Evolutionary conservation across 2,888 invertebrate species (phyloP), one percentile per base, ranked within the genome.

Genomic region (Stenichneumon culpator): DNA sequence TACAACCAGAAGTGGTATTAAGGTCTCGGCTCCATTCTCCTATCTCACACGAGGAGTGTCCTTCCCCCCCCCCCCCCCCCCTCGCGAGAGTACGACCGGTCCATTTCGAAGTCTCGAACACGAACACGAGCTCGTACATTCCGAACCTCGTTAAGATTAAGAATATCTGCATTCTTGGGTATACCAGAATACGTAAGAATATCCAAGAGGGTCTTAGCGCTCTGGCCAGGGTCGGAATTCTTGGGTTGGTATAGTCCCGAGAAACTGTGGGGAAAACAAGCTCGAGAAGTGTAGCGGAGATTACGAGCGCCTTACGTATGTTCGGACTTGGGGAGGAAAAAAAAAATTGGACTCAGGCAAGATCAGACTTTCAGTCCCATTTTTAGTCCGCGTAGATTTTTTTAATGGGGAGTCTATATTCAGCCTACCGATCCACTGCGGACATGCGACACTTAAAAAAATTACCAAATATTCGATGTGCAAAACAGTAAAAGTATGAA

Each of bases 91-190:
- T 22, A 11, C 22, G 57, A 57, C 57, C 57, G 25, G 65, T 36
- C 19, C 25, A 65, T 70, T 63, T 57, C 54, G 63, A 73, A 22
- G 28, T 7, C 44, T 68, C 22, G 36, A 65, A 50, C 69, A 25
- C 22, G 36, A 65, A 50, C 68, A 25, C 39, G 22, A 19, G 44
- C 14, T 44, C n/a, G 19, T 39, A 36, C n/a, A 39, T 47, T 70
- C 60, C 79, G 36, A 57, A 36, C 50, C 52, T 77, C 77, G 39
- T 82, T 82, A 77, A 70, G 75, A 84, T 84, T 80, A 73, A 52
- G 57, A 74, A 80, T 74, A 80, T 80, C 80, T 68, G 63, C 47
- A 68, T 80, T 79, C 67, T 65, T 80, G 68, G 67, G 52, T 14
- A 73, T 25, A 14, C 28, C 25, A n/a, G 44, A 6, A 60, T 50